A percentile compares a stretch with the other conserved stretches of the same genome.
phyloP scores from a whole-genome alignment of 2,797 vertebrate genomes.

The Schizopygopsis malacanthus region DNA sequence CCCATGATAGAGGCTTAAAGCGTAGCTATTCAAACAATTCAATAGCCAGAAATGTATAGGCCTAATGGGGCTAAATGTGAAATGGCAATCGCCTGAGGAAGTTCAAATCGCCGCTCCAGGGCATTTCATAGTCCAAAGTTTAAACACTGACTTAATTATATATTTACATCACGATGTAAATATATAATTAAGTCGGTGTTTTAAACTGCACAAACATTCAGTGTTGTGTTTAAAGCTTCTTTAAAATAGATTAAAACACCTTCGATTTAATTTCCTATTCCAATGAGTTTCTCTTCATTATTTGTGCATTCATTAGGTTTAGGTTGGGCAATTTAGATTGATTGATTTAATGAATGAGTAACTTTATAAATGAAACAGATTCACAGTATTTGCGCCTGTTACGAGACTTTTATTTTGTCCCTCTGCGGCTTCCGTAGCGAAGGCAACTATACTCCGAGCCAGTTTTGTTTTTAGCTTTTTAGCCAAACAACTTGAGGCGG shows the following conservation, averaged over 20 bases:
- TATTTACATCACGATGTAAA: too few species aligned
- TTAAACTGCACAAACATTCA: neutral
- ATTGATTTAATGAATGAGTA: neutral
- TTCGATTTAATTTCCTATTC: neutral
- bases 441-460: neutral
- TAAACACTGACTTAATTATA: too few species aligned
- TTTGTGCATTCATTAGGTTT: neutral
- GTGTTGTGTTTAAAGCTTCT: neutral
- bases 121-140: too few species aligned
- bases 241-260: neutral
- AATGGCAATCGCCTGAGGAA: too few species aligned
- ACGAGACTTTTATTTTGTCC: neutral
- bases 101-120: too few species aligned
- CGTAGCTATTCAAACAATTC: too few species aligned
- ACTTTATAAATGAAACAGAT: neutral
- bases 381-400: neutral
- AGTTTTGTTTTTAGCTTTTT: constrained; percentile 57
- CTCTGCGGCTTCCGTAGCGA: constrained; percentile 23
- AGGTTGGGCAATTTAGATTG: neutral
- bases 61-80: too few species aligned
- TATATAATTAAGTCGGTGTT: too few species aligned
- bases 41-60: too few species aligned
- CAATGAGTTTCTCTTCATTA: neutral
- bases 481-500: constrained; percentile 11
- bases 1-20: too few species aligned